phyloP scores from a whole-genome alignment of 2,113 vertebrate species.

The Psephotus haematonotus region DNA sequence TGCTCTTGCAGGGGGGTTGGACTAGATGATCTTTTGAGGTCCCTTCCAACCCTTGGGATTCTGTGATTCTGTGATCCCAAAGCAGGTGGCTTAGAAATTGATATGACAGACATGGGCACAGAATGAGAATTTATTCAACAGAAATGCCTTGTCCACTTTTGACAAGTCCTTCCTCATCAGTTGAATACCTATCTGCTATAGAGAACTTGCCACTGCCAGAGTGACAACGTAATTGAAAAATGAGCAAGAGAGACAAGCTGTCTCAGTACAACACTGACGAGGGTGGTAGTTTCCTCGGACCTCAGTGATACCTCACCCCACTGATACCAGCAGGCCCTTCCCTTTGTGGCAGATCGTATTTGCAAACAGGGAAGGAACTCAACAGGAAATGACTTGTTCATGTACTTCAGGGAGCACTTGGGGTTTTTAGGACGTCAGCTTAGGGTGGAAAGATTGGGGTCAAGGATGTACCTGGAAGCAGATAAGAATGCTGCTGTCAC shows the following conservation, averaged over 20 bases:
- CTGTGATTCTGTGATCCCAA: too few relatives aligned
- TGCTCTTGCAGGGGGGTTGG: too few relatives aligned
- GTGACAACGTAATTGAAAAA: neutral
- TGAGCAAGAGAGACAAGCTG: neutral
- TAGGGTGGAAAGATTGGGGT: neutral
- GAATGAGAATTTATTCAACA: neutral
- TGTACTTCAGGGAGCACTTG: neutral
- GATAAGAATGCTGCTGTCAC: neutral
- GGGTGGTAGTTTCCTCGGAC: neutral
- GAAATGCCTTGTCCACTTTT: neutral
- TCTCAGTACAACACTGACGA: rapidly evolving
- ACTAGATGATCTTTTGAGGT: too few relatives aligned
- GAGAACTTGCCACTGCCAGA: rapidly evolving
- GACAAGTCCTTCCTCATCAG: neutral
- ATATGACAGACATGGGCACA: neutral
- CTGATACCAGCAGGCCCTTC: neutral
- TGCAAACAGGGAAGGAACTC: neutral
- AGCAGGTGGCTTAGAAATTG: neutral
- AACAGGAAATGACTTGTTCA: neutral
- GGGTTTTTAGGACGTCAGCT: neutral
- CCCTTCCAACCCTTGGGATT: too few relatives aligned
- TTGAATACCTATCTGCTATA: neutral
- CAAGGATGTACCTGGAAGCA: neutral
- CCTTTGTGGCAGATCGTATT: rapidly evolving
- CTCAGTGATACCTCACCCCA: neutral